These are phyloP conservation scores for Pelobates fuscus DNA, from an alignment of 2,113 vertebrate genomes.

Conservation along the genomic window DNA sequence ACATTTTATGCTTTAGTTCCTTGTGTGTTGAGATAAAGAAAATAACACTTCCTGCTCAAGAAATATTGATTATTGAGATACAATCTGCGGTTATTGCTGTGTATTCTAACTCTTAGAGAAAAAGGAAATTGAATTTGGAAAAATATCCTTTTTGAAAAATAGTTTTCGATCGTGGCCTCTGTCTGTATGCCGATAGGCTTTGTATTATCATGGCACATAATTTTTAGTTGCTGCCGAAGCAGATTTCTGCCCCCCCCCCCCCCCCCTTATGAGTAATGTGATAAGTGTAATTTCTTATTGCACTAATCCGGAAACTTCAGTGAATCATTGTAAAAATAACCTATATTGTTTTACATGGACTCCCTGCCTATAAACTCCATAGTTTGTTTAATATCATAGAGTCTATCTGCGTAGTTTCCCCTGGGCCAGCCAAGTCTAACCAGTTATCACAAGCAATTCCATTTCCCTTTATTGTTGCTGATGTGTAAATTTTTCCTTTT, in stretches of 20 bases:
- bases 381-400: slow-evolving; percentile 47
- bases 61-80: not conserved
- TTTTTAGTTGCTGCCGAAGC: not conserved
- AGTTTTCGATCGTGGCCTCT: not conserved
- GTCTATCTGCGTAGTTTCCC: slow-evolving; percentile 53
- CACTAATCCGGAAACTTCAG: slow-evolving; percentile 44
- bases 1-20: not conserved
- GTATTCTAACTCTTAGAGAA: not conserved
- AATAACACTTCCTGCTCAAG: too few relatives aligned
- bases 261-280: slow-evolving; percentile 1
- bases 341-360: slow-evolving; percentile 50
- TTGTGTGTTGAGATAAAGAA: not conserved
- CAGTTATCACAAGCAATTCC: slow-evolving; percentile 53
- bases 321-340: slow-evolving; percentile 56
- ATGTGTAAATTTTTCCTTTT: slow-evolving; percentile 50
- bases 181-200: not conserved
- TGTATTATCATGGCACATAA: not conserved
- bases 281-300: slow-evolving; percentile 25
- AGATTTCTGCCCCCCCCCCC: too few relatives aligned
- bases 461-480: slow-evolving; percentile 64
- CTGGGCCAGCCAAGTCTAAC: slow-evolving; percentile 53
- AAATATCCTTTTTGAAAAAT: slow-evolving; percentile 4
- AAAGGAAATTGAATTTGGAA: not conserved
- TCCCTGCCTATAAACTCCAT: slow-evolving; percentile 39
- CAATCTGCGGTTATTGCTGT: not conserved